Conservation (phyloP, 2,888 invertebrate species). For the Ophion obscuratus region DNA sequence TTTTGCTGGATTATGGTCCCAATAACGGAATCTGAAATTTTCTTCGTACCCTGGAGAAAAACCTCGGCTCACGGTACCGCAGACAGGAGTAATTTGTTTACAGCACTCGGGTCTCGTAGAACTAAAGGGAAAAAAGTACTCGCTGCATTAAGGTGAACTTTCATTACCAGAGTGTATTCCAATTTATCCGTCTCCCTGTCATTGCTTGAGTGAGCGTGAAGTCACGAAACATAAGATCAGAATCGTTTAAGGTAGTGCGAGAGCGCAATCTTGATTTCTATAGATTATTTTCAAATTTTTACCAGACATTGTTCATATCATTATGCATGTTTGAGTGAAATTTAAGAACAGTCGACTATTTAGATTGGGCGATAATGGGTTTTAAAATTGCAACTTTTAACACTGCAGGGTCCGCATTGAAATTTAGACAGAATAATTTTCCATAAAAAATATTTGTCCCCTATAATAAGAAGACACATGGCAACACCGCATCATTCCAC, state of each 20-base stretch:
- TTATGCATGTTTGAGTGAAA: too few species aligned
- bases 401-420: too few species aligned
- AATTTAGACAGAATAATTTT: too few species aligned
- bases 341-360: too few species aligned
- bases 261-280: too few species aligned
- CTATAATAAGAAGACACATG: too few species aligned
- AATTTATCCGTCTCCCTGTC: background rate
- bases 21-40: background rate
- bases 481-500: too few species aligned
- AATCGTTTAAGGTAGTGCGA: background rate
- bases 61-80: slow-evolving; percentile 63
- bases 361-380: too few species aligned
- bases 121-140: slow-evolving; percentile 27
- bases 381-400: too few species aligned
- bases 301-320: too few species aligned
- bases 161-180: background rate
- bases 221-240: background rate
- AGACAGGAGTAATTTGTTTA: slow-evolving; percentile 55
- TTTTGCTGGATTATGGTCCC: background rate
- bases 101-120: slow-evolving; percentile 40
- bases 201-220: background rate
- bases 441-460: too few species aligned
- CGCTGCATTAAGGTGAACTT: background rate
- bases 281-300: too few species aligned
- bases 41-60: slow-evolving; percentile 62